Evolutionary conservation across 2,113 vertebrate genomes (phyloP).

Genomic region (Laterallus jamaicensis): DNA sequence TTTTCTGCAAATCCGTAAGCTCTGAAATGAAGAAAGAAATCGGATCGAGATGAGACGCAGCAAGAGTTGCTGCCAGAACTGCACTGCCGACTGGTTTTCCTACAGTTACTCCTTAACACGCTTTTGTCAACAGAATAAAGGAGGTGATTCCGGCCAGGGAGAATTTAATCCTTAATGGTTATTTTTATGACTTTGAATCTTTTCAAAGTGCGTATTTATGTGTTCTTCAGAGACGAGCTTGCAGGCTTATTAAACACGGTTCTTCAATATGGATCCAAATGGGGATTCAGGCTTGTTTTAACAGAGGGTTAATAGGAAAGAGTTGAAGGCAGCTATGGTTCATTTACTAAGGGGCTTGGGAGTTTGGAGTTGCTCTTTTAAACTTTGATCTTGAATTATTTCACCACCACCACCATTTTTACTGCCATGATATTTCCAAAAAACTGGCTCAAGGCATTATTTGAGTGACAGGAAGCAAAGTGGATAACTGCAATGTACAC

Average conservation of each 20-base stretch:
- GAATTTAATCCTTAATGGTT: background rate
- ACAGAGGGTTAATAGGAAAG: background rate
- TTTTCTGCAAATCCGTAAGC: background rate
- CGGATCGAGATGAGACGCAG: background rate
- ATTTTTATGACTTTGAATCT: background rate
- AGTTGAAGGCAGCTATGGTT: background rate
- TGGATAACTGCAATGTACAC: background rate
- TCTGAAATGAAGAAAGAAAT: background rate
- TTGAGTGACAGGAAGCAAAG: background rate
- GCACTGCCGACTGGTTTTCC: background rate
- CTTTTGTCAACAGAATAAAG: background rate
- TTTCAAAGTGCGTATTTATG: background rate
- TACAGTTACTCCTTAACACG: background rate
- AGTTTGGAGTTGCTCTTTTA: background rate
- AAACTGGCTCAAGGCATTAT: background rate
- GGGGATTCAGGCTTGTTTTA: background rate
- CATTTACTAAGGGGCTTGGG: background rate
- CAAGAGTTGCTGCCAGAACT: background rate
- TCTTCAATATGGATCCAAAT: background rate
- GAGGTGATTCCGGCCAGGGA: background rate
- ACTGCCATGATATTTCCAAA: accelerated
- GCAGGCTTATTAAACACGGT: background rate
- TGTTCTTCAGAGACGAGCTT: background rate
- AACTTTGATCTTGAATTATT: background rate
- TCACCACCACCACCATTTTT: background rate